Percentiles rank a stretch among this genome's conserved stretches.
phyloP scores from a whole-genome alignment of 2,888 invertebrate genomes.

The Idaea dimidiata region DNA sequence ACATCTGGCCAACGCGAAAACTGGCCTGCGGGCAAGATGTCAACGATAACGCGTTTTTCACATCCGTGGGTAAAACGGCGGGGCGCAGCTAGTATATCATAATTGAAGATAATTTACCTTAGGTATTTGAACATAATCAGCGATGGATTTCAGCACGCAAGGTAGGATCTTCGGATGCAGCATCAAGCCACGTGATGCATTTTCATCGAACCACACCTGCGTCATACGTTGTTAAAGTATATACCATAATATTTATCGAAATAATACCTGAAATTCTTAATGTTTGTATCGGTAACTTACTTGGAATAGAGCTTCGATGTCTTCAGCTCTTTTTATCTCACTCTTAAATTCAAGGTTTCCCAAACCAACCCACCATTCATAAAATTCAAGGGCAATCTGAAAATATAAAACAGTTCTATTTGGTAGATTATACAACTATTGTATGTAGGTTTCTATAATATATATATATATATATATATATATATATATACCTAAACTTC shows the following conservation, averaged over 20 bases:
- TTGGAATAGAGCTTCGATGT: slow-evolving; percentile 80
- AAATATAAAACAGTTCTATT: slow-evolving; percentile 15
- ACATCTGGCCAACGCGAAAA: too few species aligned
- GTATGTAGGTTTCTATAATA: too few species aligned
- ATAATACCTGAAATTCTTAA: not conserved
- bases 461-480: too few species aligned
- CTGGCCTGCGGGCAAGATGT: too few species aligned
- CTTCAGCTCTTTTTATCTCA: slow-evolving; percentile 73
- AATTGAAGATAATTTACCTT: slow-evolving; percentile 40
- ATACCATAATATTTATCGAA: not conserved
- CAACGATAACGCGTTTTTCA: too few species aligned
- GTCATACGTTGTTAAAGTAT: slow-evolving; percentile 3
- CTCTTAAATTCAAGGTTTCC: slow-evolving; percentile 72
- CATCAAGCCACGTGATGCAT: slow-evolving; percentile 66
- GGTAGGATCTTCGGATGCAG: slow-evolving; percentile 66
- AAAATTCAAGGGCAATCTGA: slow-evolving; percentile 79
- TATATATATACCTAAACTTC: too few species aligned
- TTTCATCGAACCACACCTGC: slow-evolving; percentile 76
- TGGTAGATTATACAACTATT: not conserved
- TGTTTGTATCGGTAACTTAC: slow-evolving; percentile 40
- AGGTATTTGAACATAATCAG: slow-evolving; percentile 48
- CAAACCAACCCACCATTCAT: slow-evolving; percentile 75
- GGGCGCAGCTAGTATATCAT: too few species aligned
- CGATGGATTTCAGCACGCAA: slow-evolving; percentile 64
- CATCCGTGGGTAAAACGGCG: too few species aligned